Base-by-base conservation (phyloP, 92 coral and sea anemone genomes). In the Isaurus tuberculatus region DNA sequence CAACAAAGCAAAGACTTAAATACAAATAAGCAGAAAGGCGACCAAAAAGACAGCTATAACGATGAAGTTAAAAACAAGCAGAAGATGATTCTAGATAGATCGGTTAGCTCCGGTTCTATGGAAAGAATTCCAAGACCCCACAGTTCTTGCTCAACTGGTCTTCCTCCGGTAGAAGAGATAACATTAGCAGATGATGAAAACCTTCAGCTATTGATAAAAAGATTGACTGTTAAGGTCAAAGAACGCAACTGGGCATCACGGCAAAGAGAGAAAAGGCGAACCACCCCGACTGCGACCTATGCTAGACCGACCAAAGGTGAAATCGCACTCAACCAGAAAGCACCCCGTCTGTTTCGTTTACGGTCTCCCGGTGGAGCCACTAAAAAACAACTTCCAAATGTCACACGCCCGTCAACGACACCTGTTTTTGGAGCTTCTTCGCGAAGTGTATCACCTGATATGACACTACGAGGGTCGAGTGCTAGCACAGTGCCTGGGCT, bases 271-370 rank as follows among this genome's bases (percentile, higher is more conserved):
- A 46, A 83, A 14, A 55, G 58, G 6, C 19, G 72, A 19, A 29
- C 60, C 51, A 71, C 87, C 25, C 93, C 92, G 3, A 66, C 71
- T 17, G 95, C 98, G 4, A 79, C 91, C 1, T 94, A 60, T 57
- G 90, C 95, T 0, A 70, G 88, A 49, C 98, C 98, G 8, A 94
- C 98, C 1, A 91, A 91, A 72, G 98, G 98, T 57, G 98, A 94
- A 69, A 79, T 94, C 46, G 85, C 83, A 19, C 55, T 94, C 55
- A 88, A 87, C 53, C 42, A 73, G 30, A 89, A 89, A 58, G 89
- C 91, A 17, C 95, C 95, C 2, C 87, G 70, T n/a, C 67, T 81
- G 36, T 27, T 33, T 1, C 29, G 15, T 58, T 30, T 23, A 14
- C 15, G 20, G 20, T 17, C 20, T 20, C 8, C 46, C 33, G 34